phyloP scores from a whole-genome alignment of 92 coral and sea anemone genomes.

The Scolanthus callimorphus region DNA sequence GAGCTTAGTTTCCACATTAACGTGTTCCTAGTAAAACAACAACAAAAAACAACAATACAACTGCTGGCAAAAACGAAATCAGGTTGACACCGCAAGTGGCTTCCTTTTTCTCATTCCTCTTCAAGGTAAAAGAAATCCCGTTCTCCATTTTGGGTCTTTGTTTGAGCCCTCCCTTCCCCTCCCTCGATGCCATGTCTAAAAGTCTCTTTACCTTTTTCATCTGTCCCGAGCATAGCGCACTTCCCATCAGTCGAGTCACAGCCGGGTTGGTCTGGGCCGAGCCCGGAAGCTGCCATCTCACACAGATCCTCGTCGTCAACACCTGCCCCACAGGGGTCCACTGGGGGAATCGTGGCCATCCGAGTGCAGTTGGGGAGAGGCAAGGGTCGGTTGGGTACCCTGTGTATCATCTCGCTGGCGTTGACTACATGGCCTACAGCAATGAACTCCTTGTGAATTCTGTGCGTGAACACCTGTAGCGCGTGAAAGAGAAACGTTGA shows the following conservation, averaged over 20 bases:
- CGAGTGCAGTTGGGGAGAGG: constrained; percentile 16
- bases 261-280: constrained; percentile 10
- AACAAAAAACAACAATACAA: no score
- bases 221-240: neutral
- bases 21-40: no score
- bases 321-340: constrained; percentile 9
- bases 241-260: constrained; percentile 16
- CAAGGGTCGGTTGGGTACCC: constrained; percentile 6
- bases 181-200: no score
- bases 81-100: no score
- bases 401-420: constrained; percentile 9
- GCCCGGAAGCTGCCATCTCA: constrained; percentile 13
- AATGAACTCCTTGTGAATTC: neutral
- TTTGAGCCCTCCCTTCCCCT: no score
- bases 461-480: neutral
- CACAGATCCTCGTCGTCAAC: constrained; percentile 36
- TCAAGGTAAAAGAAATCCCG: no score
- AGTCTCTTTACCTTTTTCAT: no score
- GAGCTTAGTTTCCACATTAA: no score
- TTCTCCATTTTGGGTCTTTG: no score
- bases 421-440: constrained; percentile 2
- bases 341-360: neutral
- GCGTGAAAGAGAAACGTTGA: no score
- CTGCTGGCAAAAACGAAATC: no score
- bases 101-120: no score